Base-by-base conservation (phyloP, 53 echinoderm and acorn worm genomes). In the Crossaster papposus region DNA sequence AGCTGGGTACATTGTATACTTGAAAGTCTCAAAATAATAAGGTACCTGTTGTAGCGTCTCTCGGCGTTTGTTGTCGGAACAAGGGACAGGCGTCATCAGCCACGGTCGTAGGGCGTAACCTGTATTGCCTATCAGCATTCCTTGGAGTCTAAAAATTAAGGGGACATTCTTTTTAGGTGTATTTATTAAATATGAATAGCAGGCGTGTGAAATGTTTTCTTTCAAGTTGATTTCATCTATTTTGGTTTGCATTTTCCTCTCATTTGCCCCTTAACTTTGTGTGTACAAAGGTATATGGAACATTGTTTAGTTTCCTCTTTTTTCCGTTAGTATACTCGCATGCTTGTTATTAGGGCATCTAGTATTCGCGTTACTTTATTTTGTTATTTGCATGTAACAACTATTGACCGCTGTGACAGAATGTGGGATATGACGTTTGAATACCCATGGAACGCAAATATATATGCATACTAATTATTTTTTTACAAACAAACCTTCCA, bases 21-120 rank as follows among this genome's bases (percentile, higher is more conserved):
- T 52, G 53, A 52, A 55, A 55, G 20, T 55, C 20, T 14, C 14
- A 55, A 58, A 58, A 15, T 58, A 18, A 26, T 26, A 68, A 33
- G 33, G 54, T 90, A 90, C 83, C 83, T 83, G 83, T 77, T 90
- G 77, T 90, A 91, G 78, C 79, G 84, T 55, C 85, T 85, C 53
- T 85, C 71, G 8, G 85, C 79, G 32, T 85, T 79, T 65, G 85
- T 85, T 33, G 79, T 58, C 33, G 91, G 85, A 14, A 44, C 38
- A 65, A n/a, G 50, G 68, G 32, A 91, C 68, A 33, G 85, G 91
- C n/a, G 91, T 91, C 91, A 91, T 85, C 51, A 91, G 91, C 79
- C 79, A 85, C 20, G 79, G 77, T 35, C 85, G 85, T 13, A 91
- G 91, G 3, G 37, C 79, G 26, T 91, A 91, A 5, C 79, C 85